Conservation (phyloP, 2,888 invertebrate genomes). For the Drosophila formosana region DNA sequence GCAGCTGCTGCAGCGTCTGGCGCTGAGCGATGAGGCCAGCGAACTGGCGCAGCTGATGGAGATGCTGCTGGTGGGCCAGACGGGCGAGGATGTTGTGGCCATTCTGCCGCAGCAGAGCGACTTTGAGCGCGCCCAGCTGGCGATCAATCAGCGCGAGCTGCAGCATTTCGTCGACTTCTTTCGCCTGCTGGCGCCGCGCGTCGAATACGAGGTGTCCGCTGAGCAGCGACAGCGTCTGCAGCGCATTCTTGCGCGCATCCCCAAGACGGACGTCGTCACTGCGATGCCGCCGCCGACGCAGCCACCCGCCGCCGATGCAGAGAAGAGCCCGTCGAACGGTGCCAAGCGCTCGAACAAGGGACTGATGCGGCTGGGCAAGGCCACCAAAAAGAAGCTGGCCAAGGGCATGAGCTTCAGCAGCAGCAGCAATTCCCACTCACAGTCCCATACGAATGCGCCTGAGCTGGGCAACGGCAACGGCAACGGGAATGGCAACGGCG, state of each 20-base stretch:
- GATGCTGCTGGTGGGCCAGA: conserved; percentile 86
- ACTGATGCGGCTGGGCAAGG: conserved; percentile 83
- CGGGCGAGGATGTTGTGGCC: conserved; percentile 84
- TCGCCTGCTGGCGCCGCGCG: conserved; percentile 85
- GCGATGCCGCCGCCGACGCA: not conserved
- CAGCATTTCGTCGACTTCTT: conserved; percentile 87
- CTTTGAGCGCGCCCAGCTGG: conserved; percentile 88
- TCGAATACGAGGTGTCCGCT: conserved; percentile 78
- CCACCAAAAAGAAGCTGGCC: conserved; percentile 84
- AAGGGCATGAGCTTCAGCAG: conserved; percentile 83
- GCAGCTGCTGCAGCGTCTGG: conserved; percentile 96
- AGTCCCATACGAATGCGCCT: not conserved
- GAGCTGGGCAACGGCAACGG: conserved; percentile 30
- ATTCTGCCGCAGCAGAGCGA: conserved; percentile 86
- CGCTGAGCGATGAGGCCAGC: conserved; percentile 91
- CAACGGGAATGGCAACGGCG: conserved; percentile 22
- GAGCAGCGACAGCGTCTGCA: conserved; percentile 85
- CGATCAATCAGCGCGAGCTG: conserved; percentile 89
- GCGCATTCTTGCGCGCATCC: conserved; percentile 86
- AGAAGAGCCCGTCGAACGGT: conserved; percentile 41
- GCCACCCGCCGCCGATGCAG: conserved; percentile 4
- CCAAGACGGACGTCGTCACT: conserved; percentile 58
- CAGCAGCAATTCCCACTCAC: not conserved
- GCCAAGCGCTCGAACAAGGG: conserved; percentile 77
- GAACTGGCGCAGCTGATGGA: conserved; percentile 93